A percentile compares a stretch with the other conserved stretches of the same genome.
phyloP scores from a whole-genome alignment of 2,797 vertebrate species.

The Natrix natrix region DNA sequence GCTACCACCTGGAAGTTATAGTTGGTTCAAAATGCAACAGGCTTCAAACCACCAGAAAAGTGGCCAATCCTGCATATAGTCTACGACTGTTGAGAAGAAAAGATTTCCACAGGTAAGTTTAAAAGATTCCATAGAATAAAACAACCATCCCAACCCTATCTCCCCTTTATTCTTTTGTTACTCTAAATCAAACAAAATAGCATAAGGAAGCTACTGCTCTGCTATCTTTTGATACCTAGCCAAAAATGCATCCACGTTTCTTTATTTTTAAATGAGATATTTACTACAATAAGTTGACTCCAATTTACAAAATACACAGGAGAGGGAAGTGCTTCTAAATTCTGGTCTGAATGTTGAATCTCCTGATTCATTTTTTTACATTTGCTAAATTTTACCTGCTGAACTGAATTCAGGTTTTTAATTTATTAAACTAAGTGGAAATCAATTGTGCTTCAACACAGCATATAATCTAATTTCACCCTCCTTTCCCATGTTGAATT shows the following conservation, averaged over 20 bases:
- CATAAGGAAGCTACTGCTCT: background rate
- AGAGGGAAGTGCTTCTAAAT: background rate
- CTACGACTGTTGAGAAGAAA: background rate
- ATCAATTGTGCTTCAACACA: background rate
- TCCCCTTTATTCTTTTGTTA: background rate
- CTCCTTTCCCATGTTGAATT: background rate
- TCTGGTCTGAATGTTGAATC: background rate
- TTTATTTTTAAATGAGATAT: background rate
- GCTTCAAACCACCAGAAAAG: background rate
- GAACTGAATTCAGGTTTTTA: background rate
- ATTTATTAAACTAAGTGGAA: background rate
- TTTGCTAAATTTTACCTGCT: background rate
- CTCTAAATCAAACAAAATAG: background rate
- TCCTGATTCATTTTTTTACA: background rate
- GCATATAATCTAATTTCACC: background rate
- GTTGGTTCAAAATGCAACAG: background rate
- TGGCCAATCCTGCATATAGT: background rate
- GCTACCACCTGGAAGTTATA: background rate
- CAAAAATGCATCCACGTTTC: background rate
- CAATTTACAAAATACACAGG: background rate
- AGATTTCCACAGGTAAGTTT: background rate
- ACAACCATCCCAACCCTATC: background rate
- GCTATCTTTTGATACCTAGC: background rate
- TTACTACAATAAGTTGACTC: background rate
- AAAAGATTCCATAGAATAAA: slow-evolving; percentile 9